These are phyloP conservation scores for Bujurquina vittata DNA, from an alignment of 2,113 vertebrate species.

Conservation along the genomic window DNA sequence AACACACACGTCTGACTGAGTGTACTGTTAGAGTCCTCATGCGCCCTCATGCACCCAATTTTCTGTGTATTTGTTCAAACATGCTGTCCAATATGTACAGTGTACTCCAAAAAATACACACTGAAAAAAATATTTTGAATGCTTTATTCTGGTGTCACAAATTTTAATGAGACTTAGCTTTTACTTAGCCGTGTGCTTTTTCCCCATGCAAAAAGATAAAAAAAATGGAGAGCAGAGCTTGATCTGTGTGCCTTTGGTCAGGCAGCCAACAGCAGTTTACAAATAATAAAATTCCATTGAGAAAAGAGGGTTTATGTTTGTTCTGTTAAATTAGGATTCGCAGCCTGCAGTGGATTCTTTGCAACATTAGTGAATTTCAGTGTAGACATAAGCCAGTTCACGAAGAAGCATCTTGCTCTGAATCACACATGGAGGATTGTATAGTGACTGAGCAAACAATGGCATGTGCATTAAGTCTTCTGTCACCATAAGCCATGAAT, in stretches of 20 bases:
- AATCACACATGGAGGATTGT: not conserved
- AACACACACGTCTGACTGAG: not conserved
- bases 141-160: not conserved
- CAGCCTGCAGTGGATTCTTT: not conserved
- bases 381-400: not conserved
- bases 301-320: constrained; percentile 2
- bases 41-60: not conserved
- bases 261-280: not conserved
- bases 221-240: not conserved
- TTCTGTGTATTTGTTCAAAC: not conserved
- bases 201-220: not conserved
- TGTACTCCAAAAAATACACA: not conserved
- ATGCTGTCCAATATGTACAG: not conserved
- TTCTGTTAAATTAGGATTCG: not conserved
- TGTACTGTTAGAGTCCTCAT: not conserved
- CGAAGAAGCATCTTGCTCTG: constrained; percentile 1
- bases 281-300: not conserved
- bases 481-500: not conserved
- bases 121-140: not conserved
- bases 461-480: not conserved
- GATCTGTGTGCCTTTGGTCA: not conserved
- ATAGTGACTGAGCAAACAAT: not conserved
- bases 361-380: not conserved
- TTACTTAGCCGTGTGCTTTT: not conserved
- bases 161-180: not conserved